Evolutionary conservation across 2,888 invertebrate genomes (phyloP).

Genomic region (Erebia epiphron): DNA sequence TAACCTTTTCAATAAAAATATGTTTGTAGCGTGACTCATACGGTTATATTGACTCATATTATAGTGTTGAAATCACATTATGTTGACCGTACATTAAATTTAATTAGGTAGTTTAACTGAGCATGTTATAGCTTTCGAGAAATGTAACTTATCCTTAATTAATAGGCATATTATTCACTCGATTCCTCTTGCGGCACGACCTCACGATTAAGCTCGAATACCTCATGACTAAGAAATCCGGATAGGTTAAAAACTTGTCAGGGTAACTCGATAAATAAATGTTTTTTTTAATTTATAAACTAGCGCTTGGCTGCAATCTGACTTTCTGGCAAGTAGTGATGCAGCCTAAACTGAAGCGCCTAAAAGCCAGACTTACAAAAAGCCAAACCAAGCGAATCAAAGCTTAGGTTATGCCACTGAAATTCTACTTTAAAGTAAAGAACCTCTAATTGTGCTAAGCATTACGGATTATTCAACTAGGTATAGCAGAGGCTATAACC

Average conservation of each 20-base stretch:
- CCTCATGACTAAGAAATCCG: background rate
- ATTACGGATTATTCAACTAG: too few relatives aligned
- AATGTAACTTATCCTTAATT: slow-evolving; percentile 12
- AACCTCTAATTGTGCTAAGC: too few relatives aligned
- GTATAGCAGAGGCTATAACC: too few relatives aligned
- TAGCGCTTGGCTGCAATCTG: too few relatives aligned
- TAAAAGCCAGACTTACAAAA: too few relatives aligned
- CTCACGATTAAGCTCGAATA: background rate
- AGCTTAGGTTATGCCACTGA: too few relatives aligned
- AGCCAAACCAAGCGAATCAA: too few relatives aligned
- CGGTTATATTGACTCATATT: slow-evolving; percentile 1
- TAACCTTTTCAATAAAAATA: background rate
- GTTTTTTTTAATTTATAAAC: too few relatives aligned
- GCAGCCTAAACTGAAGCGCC: too few relatives aligned
- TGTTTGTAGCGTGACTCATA: background rate
- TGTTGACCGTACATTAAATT: slow-evolving; percentile 7
- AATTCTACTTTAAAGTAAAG: too few relatives aligned
- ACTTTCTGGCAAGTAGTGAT: too few relatives aligned
- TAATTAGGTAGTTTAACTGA: background rate
- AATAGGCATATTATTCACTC: slow-evolving; percentile 3
- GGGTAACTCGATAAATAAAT: background rate
- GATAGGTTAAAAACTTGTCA: background rate
- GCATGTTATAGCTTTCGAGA: slow-evolving; percentile 8
- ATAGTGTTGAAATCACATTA: background rate
- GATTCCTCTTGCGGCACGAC: background rate